phyloP scores from a whole-genome alignment of 2,888 invertebrate genomes.

The Noctua janthina region DNA sequence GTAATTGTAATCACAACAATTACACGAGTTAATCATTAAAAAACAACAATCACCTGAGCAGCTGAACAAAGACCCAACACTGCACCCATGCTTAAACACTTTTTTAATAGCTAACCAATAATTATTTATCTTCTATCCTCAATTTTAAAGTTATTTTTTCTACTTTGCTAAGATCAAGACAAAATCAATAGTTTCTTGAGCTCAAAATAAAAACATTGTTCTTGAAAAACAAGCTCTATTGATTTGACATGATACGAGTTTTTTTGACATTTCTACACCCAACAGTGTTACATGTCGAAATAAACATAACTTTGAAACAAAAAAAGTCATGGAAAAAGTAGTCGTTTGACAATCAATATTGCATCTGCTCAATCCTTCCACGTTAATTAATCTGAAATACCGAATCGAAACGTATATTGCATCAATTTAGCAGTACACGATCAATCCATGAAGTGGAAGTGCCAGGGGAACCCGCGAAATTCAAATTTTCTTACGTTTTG shows the following conservation, averaged over 20 bases:
- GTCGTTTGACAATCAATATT: background rate
- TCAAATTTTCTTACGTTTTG: no score
- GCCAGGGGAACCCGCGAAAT: no score
- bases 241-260: slow-evolving; percentile 43
- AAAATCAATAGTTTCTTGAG: slow-evolving; percentile 38
- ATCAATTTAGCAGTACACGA: no score
- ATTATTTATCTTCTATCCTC: background rate
- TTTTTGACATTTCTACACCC: slow-evolving; percentile 28
- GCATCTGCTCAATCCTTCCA: background rate
- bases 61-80: slow-evolving; percentile 91
- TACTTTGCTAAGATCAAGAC: background rate
- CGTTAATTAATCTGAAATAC: background rate
- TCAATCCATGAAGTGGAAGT: no score
- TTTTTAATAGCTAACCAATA: background rate
- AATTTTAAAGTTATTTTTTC: slow-evolving; percentile 25
- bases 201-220: slow-evolving; percentile 10
- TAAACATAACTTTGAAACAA: background rate
- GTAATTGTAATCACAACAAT: background rate
- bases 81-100: slow-evolving; percentile 89
- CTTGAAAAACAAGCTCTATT: slow-evolving; percentile 37
- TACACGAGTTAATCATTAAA: slow-evolving; percentile 7
- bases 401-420: background rate
- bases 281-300: slow-evolving; percentile 25
- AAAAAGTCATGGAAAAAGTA: no score
- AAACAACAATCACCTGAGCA: slow-evolving; percentile 88